These are phyloP conservation scores for Oryzias sinensis DNA, from an alignment of 2,797 vertebrate species.

Conservation along the genomic window DNA sequence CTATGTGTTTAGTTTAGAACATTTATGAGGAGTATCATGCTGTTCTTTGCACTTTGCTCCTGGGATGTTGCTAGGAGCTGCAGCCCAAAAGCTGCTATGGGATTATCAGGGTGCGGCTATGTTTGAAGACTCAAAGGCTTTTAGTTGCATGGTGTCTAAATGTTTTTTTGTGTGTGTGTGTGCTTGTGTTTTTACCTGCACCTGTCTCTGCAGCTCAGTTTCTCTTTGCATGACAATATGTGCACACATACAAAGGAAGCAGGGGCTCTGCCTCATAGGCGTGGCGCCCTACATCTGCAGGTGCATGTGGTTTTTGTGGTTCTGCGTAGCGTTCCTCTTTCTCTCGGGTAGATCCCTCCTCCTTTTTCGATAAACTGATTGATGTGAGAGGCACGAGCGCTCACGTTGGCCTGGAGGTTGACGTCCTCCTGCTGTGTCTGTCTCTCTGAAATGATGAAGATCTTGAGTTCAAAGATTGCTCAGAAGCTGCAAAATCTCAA, in stretches of 20 bases:
- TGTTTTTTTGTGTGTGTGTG: neutral
- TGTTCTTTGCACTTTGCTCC: constrained; percentile 5
- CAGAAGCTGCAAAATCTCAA: constrained; percentile 31
- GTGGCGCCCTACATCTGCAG: constrained; percentile 29
- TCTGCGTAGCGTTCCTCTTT: constrained; percentile 19
- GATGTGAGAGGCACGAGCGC: neutral
- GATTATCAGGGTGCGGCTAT: constrained; percentile 32
- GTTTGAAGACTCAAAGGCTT: constrained; percentile 44
- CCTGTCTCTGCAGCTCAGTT: constrained; percentile 29
- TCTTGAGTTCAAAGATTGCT: constrained; percentile 25
- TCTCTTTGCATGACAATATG: constrained; percentile 24
- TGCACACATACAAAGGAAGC: constrained; percentile 47
- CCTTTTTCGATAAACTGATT: neutral
- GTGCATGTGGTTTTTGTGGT: constrained; percentile 53
- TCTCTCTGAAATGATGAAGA: constrained; percentile 5
- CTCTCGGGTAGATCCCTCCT: constrained; percentile 12
- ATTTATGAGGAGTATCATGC: constrained; percentile 3
- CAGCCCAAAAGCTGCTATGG: constrained; percentile 17
- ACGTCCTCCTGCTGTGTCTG: constrained; percentile 11
- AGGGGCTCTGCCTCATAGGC: constrained; percentile 22
- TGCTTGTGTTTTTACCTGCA: constrained; percentile 27
- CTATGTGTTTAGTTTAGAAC: neutral
- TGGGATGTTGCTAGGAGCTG: constrained; percentile 26
- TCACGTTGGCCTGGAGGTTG: neutral
- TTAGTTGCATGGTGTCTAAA: constrained; percentile 34